Evolutionary conservation across 92 coral and sea anemone genomes (phyloP).

Genomic region (Galaxea fascicularis): DNA sequence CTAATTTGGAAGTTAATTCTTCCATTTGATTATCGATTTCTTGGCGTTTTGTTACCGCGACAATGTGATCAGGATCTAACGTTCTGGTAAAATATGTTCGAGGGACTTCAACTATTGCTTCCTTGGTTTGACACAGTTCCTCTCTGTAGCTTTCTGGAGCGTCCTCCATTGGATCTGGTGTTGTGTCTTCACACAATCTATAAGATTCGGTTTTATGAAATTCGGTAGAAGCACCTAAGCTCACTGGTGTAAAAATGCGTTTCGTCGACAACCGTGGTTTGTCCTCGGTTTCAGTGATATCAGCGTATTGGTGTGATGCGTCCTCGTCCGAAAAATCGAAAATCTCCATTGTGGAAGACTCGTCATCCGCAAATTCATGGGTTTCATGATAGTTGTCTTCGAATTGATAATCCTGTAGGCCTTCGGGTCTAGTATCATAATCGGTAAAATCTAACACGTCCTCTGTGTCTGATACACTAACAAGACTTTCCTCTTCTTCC

Average conservation of each 20-base stretch:
- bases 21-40: conserved; percentile 12
- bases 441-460: conserved; percentile 43
- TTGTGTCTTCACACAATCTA: conserved; percentile 9
- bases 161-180: conserved; percentile 17
- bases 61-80: conserved; percentile 33
- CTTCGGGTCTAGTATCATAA: conserved; percentile 6
- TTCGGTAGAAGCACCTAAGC: conserved; percentile 14
- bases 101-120: background rate
- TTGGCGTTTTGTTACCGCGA: conserved; percentile 6
- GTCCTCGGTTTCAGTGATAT: conserved; percentile 24
- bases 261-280: conserved; percentile 10
- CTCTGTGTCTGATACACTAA: conserved; percentile 78
- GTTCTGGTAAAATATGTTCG: background rate
- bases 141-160: conserved; percentile 3
- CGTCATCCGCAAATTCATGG: conserved; percentile 22
- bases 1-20: conserved; percentile 6
- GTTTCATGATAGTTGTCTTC: conserved; percentile 13
- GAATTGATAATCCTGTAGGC: conserved; percentile 3
- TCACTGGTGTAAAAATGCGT: background rate
- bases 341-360: conserved; percentile 29
- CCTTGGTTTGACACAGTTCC: conserved; percentile 16
- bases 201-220: conserved; percentile 16
- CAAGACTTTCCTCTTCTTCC: conserved; percentile 76
- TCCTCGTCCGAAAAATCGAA: conserved; percentile 37
- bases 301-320: conserved; percentile 37